A percentile compares a stretch with the other conserved stretches of the same genome.
phyloP scores from a whole-genome alignment of 2,797 vertebrate species.

The Enteromius thamalakanensis region DNA sequence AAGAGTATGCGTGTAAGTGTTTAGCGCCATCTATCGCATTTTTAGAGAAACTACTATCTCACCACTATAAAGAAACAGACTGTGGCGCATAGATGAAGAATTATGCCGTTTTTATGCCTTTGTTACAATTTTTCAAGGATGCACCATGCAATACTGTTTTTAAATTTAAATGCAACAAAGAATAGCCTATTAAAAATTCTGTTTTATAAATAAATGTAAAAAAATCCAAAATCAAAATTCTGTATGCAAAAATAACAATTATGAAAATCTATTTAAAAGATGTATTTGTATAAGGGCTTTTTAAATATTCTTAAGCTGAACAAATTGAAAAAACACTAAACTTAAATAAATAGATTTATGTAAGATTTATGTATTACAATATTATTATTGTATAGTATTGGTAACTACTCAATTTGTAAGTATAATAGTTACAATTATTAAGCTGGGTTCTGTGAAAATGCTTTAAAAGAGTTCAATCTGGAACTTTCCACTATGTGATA shows the following conservation, averaged over 20 bases:
- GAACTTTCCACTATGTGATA: background rate
- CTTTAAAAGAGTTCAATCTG: background rate
- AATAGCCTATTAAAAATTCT: background rate
- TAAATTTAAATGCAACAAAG: background rate
- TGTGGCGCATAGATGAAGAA: background rate
- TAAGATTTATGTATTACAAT: background rate
- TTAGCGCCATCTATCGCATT: conserved; percentile 24
- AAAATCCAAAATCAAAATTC: background rate
- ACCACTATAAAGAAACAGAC: background rate
- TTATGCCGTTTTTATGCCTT: background rate
- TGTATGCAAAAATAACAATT: no score
- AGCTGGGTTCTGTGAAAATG: background rate
- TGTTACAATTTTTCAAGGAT: background rate
- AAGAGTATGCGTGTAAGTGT: background rate
- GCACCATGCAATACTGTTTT: background rate
- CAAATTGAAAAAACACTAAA: no score
- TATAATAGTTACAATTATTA: background rate
- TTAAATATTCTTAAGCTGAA: background rate
- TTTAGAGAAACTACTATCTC: background rate
- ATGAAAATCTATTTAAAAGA: no score
- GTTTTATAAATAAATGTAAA: background rate
- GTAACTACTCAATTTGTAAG: background rate
- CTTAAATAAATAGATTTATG: background rate
- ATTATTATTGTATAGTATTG: background rate
- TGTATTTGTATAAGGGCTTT: background rate